These are phyloP conservation scores for Acanthurus tractus DNA, from an alignment of 2,797 vertebrate genomes.

Conservation along the genomic window DNA sequence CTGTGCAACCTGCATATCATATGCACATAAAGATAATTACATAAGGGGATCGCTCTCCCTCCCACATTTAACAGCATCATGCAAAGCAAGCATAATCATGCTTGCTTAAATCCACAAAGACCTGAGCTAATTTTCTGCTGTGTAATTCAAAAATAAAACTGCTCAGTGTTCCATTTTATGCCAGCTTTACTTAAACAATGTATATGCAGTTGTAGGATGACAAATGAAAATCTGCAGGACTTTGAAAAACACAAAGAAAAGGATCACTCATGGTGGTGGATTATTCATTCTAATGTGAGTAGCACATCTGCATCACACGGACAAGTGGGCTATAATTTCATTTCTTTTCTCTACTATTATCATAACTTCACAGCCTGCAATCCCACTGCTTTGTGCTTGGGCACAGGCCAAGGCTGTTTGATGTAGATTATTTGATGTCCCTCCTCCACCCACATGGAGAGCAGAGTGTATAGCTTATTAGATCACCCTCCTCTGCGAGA, in stretches of 20 bases:
- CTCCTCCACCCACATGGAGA: slow-evolving; percentile 60
- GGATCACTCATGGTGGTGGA: slow-evolving; percentile 18
- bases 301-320: slow-evolving; percentile 42
- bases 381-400: slow-evolving; percentile 43
- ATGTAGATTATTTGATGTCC: slow-evolving; percentile 70
- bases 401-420: slow-evolving; percentile 58
- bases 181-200: slow-evolving; percentile 5
- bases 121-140: slow-evolving; percentile 36
- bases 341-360: slow-evolving; percentile 51
- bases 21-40: slow-evolving; percentile 13
- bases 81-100: slow-evolving; percentile 19
- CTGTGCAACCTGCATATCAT: slow-evolving; percentile 17
- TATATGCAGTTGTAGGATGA: slow-evolving; percentile 45
- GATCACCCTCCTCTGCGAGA: slow-evolving; percentile 59
- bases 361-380: slow-evolving; percentile 48
- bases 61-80: slow-evolving; percentile 24
- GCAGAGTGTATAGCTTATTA: slow-evolving; percentile 53
- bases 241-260: slow-evolving; percentile 44
- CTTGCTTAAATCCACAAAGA: slow-evolving; percentile 12
- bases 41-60: slow-evolving; percentile 45
- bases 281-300: slow-evolving; percentile 18
- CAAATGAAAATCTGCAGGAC: slow-evolving; percentile 39
- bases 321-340: slow-evolving; percentile 52
- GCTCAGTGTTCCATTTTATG: slow-evolving; percentile 36
- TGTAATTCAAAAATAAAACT: slow-evolving; percentile 33